Evolutionary conservation across 2,797 vertebrate genomes (phyloP).

Genomic region (Cottoperca gobio): DNA sequence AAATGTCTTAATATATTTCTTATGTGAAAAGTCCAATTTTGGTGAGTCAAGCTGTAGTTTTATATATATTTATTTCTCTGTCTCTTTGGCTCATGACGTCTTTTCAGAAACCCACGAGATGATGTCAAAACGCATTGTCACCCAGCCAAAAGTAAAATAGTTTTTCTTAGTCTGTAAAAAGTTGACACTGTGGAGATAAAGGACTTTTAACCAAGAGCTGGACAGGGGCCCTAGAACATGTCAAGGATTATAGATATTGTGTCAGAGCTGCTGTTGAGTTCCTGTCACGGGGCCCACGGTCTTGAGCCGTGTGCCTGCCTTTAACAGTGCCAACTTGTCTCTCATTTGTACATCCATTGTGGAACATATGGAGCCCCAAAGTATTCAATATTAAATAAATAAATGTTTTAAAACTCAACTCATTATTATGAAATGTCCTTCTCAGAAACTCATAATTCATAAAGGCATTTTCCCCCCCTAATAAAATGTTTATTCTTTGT

Average conservation of each 20-base stretch:
- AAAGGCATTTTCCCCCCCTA: not conserved
- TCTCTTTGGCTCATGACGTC: constrained; percentile 5
- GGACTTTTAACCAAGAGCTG: constrained; percentile 47
- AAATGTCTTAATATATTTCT: constrained; percentile 15
- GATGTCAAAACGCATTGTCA: constrained; percentile 51
- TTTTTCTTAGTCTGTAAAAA: constrained; percentile 49
- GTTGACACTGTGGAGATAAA: constrained; percentile 58
- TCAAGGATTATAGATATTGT: constrained; percentile 63
- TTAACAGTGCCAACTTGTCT: constrained; percentile 17
- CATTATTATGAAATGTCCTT: constrained; percentile 3
- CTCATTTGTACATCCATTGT: constrained; percentile 24
- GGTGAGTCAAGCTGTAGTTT: constrained; percentile 11
- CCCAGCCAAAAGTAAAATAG: constrained; percentile 44
- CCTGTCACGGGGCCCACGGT: constrained; percentile 37
- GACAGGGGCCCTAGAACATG: constrained; percentile 52
- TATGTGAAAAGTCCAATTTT: constrained; percentile 5
- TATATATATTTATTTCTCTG: constrained; percentile 11
- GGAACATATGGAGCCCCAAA: constrained; percentile 7
- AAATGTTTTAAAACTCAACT: not conserved
- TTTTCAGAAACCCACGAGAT: constrained; percentile 32
- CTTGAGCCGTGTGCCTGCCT: constrained; percentile 19
- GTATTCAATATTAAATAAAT: not conserved
- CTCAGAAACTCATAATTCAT: constrained; percentile 1
- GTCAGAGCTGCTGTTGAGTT: constrained; percentile 52
- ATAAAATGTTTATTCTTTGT: constrained; percentile 9